Evolutionary conservation across 2,797 vertebrate genomes (phyloP), one percentile per base, ranked within the genome.

Genomic region (Gymnoscopelus braueri): DNA sequence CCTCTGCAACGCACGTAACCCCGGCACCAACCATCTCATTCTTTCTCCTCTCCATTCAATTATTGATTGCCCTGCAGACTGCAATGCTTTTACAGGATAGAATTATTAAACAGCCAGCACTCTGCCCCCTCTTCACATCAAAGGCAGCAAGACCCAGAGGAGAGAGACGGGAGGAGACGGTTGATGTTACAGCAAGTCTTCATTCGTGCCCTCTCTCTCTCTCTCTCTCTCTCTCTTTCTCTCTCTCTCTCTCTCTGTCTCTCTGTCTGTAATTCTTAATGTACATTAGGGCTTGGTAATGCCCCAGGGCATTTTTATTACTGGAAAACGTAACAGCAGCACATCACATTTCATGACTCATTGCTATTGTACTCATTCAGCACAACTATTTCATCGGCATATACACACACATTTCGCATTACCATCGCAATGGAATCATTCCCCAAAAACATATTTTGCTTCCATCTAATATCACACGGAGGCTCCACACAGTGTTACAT

Each of bases 51-150:
- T 58, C 69, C 54, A 55, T 59, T 72, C 56, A 68, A 69, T 64
- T 72, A 77, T 72, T 65, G 65, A 77, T 77, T 14, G 26, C 44
- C 65, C 62, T 68, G 65, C 61, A 64, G 61, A 51, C 61, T 64
- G 60, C 57, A 50, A 48, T 64, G 56, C 63, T 60, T 72, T 67
- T 63, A 60, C 60, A 14, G 60, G 75, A 64, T 57, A 72, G 65
- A 65, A 68, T 72, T 64, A 77, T 68, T 68, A 67, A 77, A 67
- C 29, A 72, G 65, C 60, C 50, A 55, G 62, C 61, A 56, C 62
- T 69, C 39, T 44, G 39, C 39, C 39, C 39, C 57, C 58, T 65
- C 58, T 55, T 61, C 32, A 54, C 51, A 60, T 65, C 32, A 56
- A 24, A 35, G 15, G 44, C 48, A 67, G 54, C 6, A 59, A 29